Evolutionary conservation across 2,113 vertebrate genomes (phyloP).

Genomic region (Xenotilapia flavipinnis): DNA sequence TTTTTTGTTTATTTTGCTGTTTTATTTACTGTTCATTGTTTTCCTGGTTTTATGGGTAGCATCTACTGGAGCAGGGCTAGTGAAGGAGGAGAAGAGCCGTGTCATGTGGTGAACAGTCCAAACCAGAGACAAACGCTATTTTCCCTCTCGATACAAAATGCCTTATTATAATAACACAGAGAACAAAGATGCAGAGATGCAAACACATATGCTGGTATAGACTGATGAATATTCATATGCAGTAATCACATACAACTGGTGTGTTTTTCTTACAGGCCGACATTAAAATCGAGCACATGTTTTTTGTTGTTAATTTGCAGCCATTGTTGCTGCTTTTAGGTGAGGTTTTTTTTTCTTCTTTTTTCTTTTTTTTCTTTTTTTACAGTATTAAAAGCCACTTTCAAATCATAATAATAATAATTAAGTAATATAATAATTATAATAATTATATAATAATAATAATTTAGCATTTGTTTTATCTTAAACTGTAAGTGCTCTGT

Average conservation of each 20-base stretch:
- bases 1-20: neutral
- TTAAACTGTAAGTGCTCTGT: neutral
- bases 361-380: neutral
- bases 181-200: conserved; percentile 23
- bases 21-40: neutral
- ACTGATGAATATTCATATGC: conserved; percentile 20
- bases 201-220: conserved; percentile 20
- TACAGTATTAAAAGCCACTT: neutral
- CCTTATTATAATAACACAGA: conserved; percentile 29
- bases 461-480: neutral
- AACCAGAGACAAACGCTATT: conserved; percentile 38
- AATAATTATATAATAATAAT: neutral
- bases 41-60: neutral
- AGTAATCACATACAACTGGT: neutral
- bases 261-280: neutral
- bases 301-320: neutral
- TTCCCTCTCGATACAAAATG: conserved; percentile 32
- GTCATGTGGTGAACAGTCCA: conserved; percentile 42
- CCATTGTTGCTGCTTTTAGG: neutral
- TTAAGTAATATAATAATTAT: no score
- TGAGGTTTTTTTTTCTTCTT: rapidly evolving
- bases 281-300: neutral
- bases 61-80: neutral
- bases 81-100: neutral
- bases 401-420: neutral